phyloP scores from a whole-genome alignment of 2,888 invertebrate genomes.

The Bruchidius siliquastri region DNA sequence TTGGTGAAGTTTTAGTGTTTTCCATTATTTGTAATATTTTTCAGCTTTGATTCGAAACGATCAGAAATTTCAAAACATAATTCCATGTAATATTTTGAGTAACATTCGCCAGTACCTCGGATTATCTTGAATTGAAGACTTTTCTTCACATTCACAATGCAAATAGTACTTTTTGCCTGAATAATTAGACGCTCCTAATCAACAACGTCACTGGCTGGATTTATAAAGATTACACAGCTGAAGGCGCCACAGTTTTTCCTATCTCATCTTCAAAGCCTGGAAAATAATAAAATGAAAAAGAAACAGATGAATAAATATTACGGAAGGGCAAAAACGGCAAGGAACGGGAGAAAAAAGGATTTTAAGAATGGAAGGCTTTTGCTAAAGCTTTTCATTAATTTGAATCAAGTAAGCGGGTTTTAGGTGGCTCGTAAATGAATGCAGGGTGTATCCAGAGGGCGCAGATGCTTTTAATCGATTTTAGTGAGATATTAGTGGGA shows the following conservation, averaged over 20 bases:
- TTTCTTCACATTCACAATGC: no score
- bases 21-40: no score
- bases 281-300: neutral
- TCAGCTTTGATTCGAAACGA: no score
- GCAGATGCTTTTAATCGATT: neutral
- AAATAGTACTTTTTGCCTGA: no score
- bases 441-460: neutral
- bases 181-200: no score
- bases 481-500: neutral
- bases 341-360: neutral
- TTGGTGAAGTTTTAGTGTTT: no score
- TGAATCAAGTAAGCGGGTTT: slow-evolving; percentile 10
- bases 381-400: slow-evolving; percentile 12
- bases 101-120: no score
- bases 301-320: neutral
- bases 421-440: neutral
- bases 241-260: neutral
- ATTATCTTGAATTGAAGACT: no score
- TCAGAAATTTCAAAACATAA: no score
- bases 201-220: neutral
- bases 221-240: neutral
- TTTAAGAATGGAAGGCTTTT: slow-evolving; percentile 1
- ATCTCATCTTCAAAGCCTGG: neutral
- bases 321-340: neutral
- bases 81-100: no score